Evolutionary conservation across 2,113 vertebrate species (phyloP), one percentile per base, ranked within the genome.

Genomic region (Gadus chalcogrammus): DNA sequence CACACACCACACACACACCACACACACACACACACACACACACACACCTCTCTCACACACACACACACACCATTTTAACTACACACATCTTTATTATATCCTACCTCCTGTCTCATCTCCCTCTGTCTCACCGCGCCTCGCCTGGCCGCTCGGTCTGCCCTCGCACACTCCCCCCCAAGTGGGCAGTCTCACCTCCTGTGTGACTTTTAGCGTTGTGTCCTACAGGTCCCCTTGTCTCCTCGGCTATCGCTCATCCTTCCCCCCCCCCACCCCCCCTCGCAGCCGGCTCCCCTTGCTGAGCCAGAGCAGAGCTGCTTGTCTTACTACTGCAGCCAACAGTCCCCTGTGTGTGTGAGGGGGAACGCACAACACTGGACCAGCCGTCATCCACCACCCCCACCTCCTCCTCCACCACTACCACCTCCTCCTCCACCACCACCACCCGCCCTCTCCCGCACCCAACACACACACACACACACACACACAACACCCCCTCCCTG

Each of bases 121-220:
- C 71, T 70, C 65, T 75, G 66, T 79, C 69, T 72, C 75, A 79
- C 73, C 69, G 71, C 9, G 42, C 71, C 85, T 87, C 84, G 82
- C 84, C 79, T 9, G 55, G 9, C 3, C 15, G 55, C n/a, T 82
- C 84, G 69, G 76, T 72, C 71, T 75, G 70, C 76, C n/a, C 80
- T 76, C 66, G 71, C n/a, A 76, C 69, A 38, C 79, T 55, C 83
- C 82, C 84, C n/a, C 85, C 82, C 85, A 82, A 70, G 73, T 79
- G 42, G 12, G 42, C 42, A 7, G 42, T 48, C 42, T 48, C 42
- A 48, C 42, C 42, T 48, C 42, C 42, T 13, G 42, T 9, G 42
- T 48, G 42, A 48, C 42, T 48, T 48, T 48, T 12, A 48, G 42
- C 12, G 42, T 48, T 9, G 8, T 13, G 42, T 48, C 42, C 42